Evolutionary conservation across 2,888 invertebrate genomes (phyloP).

Genomic region (Phytoseiulus persimilis): DNA sequence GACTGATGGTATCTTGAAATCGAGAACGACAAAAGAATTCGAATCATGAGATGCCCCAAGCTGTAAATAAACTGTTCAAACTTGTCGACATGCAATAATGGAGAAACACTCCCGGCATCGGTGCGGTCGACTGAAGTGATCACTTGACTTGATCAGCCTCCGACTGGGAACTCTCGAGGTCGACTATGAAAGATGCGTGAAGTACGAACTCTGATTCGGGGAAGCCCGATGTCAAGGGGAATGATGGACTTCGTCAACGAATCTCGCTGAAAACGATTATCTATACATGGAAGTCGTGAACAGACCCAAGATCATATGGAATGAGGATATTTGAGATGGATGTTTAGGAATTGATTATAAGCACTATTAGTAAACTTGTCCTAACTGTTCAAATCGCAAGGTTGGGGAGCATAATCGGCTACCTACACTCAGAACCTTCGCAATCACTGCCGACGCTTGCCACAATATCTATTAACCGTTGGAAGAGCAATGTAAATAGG

Average conservation of each 20-base stretch:
- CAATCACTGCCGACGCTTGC: background rate
- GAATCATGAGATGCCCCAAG: background rate
- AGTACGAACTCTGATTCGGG: background rate
- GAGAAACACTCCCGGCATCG: background rate
- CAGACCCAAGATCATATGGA: background rate
- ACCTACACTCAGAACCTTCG: background rate
- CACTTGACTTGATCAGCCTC: background rate
- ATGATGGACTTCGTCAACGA: background rate
- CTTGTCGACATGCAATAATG: background rate
- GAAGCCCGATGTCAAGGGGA: background rate
- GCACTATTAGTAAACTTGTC: background rate
- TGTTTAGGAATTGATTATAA: background rate
- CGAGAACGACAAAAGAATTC: background rate
- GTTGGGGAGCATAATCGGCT: background rate
- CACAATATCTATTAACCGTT: background rate
- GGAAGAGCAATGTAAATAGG: background rate
- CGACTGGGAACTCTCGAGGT: background rate
- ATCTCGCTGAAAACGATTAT: background rate
- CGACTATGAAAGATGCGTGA: background rate
- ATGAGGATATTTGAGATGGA: background rate
- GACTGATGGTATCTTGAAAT: background rate
- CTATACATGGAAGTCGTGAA: background rate
- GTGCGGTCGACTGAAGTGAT: background rate
- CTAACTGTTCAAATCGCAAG: background rate
- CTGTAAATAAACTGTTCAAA: background rate